phyloP scores from a whole-genome alignment of 1,140 invertebrate genomes.

The Bombus impatiens region DNA sequence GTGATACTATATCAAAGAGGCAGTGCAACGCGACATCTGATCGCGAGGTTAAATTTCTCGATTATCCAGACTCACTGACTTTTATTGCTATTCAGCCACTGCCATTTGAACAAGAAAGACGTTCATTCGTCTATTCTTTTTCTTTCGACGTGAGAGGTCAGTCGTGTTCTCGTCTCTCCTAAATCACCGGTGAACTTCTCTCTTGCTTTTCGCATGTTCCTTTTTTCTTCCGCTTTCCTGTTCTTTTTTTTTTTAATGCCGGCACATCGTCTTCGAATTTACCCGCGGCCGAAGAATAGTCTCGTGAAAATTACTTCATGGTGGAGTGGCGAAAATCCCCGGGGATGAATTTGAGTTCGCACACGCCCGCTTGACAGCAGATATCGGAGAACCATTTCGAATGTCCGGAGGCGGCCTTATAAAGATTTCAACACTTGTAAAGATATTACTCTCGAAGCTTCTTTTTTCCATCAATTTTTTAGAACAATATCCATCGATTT shows the following conservation, averaged over 20 bases:
- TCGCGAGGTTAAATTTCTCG: constrained; percentile 1
- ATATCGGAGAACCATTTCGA: constrained; percentile 43
- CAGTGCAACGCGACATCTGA: constrained; percentile 7
- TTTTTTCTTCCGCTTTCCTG: too few species aligned
- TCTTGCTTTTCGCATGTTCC: not conserved
- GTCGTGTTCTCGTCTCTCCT: constrained; percentile 6
- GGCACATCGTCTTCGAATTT: constrained; percentile 35
- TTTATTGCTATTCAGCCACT: constrained; percentile 35
- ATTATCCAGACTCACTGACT: constrained; percentile 25
- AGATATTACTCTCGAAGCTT: constrained; percentile 2
- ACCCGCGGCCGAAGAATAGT: constrained; percentile 19
- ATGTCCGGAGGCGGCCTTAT: not conserved
- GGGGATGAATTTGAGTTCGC: constrained; percentile 33
- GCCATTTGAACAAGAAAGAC: not conserved
- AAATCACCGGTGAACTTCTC: constrained; percentile 18
- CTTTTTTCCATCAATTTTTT: not conserved
- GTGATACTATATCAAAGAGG: not conserved
- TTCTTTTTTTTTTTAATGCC: not conserved
- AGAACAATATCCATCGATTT: not conserved
- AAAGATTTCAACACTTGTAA: constrained; percentile 44
- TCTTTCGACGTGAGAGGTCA: constrained; percentile 1
- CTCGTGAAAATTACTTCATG: constrained; percentile 43
- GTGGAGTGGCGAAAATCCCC: constrained; percentile 13
- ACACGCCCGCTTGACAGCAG: constrained; percentile 21
- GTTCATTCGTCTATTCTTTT: constrained; percentile 5